These are phyloP conservation scores for Brachionus plicatilis DNA, from an alignment of 1,140 invertebrate genomes.

Conservation along the genomic window DNA sequence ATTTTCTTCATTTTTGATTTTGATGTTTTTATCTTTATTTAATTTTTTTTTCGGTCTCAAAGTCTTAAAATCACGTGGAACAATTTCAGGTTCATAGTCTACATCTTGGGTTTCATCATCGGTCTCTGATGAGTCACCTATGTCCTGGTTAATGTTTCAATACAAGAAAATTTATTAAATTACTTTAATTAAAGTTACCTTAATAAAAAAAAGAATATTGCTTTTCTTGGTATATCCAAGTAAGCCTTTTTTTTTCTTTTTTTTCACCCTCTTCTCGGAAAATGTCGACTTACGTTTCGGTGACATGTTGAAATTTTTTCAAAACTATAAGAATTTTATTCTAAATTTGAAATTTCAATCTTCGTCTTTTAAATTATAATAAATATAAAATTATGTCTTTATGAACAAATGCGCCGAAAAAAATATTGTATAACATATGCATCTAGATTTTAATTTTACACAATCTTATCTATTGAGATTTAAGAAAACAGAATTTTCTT, in stretches of 20 bases:
- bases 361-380: not conserved
- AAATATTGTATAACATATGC: not conserved
- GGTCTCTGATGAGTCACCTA: not conserved
- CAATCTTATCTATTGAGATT: not conserved
- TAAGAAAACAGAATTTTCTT: not conserved
- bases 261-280: not conserved
- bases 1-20: not conserved
- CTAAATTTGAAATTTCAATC: not conserved
- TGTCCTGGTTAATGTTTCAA: not conserved
- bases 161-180: not conserved
- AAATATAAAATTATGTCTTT: not conserved
- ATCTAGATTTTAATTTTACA: not conserved
- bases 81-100: slow-evolving; percentile 11
- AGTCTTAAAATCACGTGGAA: not conserved
- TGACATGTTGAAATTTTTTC: not conserved
- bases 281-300: not conserved
- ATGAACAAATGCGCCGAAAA: not conserved
- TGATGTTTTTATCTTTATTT: not conserved
- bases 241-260: slow-evolving; percentile 32
- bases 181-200: not conserved
- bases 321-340: not conserved
- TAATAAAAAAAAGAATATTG: slow-evolving; percentile 17
- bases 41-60: not conserved
- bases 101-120: slow-evolving; percentile 21
- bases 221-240: not conserved